Evolutionary conservation across 2,888 invertebrate species (phyloP).

Genomic region (Hydrotaea cyrtoneurina): DNA sequence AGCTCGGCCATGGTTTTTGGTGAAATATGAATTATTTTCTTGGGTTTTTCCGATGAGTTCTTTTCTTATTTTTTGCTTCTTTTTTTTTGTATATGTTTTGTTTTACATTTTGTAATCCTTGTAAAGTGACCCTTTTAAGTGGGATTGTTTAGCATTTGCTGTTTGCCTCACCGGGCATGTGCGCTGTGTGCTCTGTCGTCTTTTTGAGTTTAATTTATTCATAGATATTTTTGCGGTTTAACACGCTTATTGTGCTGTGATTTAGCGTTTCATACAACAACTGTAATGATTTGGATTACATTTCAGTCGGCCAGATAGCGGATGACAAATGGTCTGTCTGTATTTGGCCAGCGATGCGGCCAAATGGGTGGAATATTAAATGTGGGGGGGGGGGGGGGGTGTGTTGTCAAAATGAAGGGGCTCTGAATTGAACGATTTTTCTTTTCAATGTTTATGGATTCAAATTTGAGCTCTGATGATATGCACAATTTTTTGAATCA

Average conservation of each 20-base stretch:
- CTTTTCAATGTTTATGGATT: too few relatives aligned
- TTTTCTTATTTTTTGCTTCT: too few relatives aligned
- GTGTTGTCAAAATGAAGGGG: too few relatives aligned
- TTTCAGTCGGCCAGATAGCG: slow-evolving; percentile 11
- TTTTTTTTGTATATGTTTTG: background rate
- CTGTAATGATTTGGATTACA: slow-evolving; percentile 36
- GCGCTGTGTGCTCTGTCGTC: background rate
- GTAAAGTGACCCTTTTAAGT: slow-evolving; percentile 59
- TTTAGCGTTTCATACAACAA: slow-evolving; percentile 42
- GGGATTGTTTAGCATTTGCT: slow-evolving; percentile 34
- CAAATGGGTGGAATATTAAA: background rate
- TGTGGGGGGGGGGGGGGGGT: too few relatives aligned
- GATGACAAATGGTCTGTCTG: slow-evolving; percentile 45
- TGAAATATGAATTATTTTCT: slow-evolving; percentile 48
- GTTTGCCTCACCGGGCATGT: background rate
- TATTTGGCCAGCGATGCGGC: background rate
- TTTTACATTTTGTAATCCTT: slow-evolving; percentile 30
- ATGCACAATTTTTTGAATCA: too few relatives aligned
- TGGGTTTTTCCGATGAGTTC: background rate
- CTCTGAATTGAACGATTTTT: too few relatives aligned
- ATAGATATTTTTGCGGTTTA: slow-evolving; percentile 63
- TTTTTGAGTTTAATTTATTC: slow-evolving; percentile 63
- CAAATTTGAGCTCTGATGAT: too few relatives aligned
- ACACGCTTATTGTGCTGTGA: slow-evolving; percentile 48
- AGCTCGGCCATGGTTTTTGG: slow-evolving; percentile 11